Conservation (phyloP, 2,888 invertebrate species). For the Sturmia bella region DNA sequence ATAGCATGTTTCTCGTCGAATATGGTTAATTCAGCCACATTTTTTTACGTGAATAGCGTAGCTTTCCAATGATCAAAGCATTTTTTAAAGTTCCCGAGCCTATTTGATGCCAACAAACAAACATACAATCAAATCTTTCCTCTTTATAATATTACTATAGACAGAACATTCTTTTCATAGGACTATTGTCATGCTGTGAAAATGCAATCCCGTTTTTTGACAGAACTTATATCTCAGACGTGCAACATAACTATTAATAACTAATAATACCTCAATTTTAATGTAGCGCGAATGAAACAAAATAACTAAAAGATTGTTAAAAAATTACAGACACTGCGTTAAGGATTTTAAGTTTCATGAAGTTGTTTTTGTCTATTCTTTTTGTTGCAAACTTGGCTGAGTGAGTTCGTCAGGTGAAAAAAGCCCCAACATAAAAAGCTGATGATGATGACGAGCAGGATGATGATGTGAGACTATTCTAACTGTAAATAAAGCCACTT, state of each 20-base stretch:
- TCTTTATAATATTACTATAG: too few species aligned
- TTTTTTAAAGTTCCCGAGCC: too few species aligned
- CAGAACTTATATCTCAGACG: too few species aligned
- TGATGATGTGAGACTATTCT: slow-evolving; percentile 64
- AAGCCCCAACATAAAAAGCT: slow-evolving; percentile 18
- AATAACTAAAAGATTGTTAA: slow-evolving; percentile 52
- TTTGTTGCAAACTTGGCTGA: slow-evolving; percentile 56
- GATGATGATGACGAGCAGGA: slow-evolving; percentile 39
- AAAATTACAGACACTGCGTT: slow-evolving; percentile 60
- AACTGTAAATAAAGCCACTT: slow-evolving; percentile 69
- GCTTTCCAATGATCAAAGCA: too few species aligned
- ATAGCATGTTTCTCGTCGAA: too few species aligned
- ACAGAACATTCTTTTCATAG: too few species aligned
- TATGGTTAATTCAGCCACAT: too few species aligned
- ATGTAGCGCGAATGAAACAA: neutral
- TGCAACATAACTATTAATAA: neutral
- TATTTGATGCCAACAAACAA: too few species aligned
- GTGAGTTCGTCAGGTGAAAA: slow-evolving; percentile 61
- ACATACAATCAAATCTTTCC: too few species aligned
- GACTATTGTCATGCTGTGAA: too few species aligned
- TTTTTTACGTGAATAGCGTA: too few species aligned
- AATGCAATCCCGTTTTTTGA: too few species aligned
- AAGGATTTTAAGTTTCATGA: slow-evolving; percentile 54
- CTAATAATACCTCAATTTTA: slow-evolving; percentile 12
- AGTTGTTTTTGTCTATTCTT: slow-evolving; percentile 40